Conservation (phyloP, 2,888 invertebrate species). For the Branchipolynoe longqiensis region DNA sequence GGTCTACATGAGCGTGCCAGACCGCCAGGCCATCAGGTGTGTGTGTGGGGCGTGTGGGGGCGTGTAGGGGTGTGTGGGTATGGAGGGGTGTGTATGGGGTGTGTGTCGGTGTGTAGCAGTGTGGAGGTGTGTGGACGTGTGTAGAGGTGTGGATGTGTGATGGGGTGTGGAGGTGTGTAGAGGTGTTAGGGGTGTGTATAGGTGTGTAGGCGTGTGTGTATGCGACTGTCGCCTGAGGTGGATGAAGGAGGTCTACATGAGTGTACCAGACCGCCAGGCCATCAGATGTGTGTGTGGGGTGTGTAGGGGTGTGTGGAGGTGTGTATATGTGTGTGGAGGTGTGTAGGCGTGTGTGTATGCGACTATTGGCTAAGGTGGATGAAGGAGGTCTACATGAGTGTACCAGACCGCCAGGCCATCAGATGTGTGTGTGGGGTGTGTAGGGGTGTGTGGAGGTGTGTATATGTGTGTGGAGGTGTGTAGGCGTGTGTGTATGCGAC, state of each 20-base stretch:
- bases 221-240: conserved; percentile 31
- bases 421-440: neutral
- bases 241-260: conserved; percentile 48
- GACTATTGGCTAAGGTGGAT: too few species aligned
- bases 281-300: conserved; percentile 20
- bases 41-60: too few species aligned
- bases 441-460: neutral
- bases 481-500: too few species aligned
- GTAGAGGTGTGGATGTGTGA: neutral
- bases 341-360: too few species aligned
- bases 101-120: neutral
- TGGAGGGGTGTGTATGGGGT: neutral
- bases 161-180: neutral
- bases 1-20: neutral
- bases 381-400: too few species aligned
- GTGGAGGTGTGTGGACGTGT: neutral
- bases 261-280: neutral
- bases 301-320: too few species aligned
- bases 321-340: neutral
- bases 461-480: neutral
- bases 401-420: too few species aligned
- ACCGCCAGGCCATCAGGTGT: conserved; percentile 11
- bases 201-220: too few species aligned
- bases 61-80: too few species aligned
- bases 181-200: neutral